Percentiles rank a stretch among this genome's conserved stretches.
Conservation (phyloP, 2,888 invertebrate genomes). For the Chalcis sispes region DNA sequence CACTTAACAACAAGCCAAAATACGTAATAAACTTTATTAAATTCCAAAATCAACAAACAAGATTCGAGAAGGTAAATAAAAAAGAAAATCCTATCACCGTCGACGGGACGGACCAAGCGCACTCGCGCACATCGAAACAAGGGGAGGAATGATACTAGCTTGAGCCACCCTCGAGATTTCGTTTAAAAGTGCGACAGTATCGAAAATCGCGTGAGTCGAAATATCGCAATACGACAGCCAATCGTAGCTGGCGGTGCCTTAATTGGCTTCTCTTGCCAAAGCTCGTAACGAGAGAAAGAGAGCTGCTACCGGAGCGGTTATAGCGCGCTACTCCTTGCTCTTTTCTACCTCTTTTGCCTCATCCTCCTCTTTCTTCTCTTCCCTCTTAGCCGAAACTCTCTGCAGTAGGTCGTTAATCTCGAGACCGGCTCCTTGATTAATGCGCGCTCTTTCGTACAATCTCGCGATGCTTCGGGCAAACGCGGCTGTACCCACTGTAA, state of each 20-base stretch:
- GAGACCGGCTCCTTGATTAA: conserved; percentile 56
- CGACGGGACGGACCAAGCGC: too few relatives aligned
- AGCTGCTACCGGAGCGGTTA: neutral
- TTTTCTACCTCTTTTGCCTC: neutral
- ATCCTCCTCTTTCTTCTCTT: conserved; percentile 6
- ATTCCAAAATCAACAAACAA: too few relatives aligned
- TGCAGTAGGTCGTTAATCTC: conserved; percentile 58
- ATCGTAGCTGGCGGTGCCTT: conserved; percentile 18
- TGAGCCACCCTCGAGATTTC: neutral
- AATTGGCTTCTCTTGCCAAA: conserved; percentile 25
- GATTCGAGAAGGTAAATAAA: too few relatives aligned
- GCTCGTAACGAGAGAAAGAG: neutral
- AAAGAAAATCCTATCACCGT: too few relatives aligned
- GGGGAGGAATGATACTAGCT: too few relatives aligned
- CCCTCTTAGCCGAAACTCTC: conserved; percentile 41
- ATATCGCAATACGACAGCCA: conserved; percentile 20
- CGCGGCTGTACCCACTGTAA: conserved; percentile 5
- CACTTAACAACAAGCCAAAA: too few relatives aligned
- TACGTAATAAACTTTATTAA: too few relatives aligned
- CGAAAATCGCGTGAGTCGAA: conserved; percentile 9
- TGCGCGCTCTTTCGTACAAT: conserved; percentile 53
- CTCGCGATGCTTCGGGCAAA: conserved; percentile 41
- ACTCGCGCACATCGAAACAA: too few relatives aligned
- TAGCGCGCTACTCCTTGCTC: neutral
- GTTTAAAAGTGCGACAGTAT: conserved; percentile 21